These are phyloP conservation scores for Drosophila gaucha DNA, from an alignment of 2,888 invertebrate genomes.

Conservation along the genomic window DNA sequence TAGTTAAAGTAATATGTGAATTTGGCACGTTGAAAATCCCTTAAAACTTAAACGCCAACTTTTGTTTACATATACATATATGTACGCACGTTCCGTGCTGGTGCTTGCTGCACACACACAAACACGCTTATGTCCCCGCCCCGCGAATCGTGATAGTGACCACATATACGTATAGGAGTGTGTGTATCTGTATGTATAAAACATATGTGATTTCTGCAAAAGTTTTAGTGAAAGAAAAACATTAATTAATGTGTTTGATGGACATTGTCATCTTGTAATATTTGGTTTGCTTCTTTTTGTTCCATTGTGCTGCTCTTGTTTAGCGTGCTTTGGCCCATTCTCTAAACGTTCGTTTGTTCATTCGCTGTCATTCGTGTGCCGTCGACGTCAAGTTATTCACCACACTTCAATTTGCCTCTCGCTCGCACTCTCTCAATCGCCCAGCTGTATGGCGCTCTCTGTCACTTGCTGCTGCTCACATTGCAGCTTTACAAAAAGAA, in stretches of 20 bases:
- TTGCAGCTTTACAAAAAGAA: slow-evolving; percentile 22
- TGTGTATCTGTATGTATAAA: neutral
- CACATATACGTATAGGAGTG: neutral
- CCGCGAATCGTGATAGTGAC: slow-evolving; percentile 9
- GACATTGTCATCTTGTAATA: slow-evolving; percentile 35
- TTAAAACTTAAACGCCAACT: slow-evolving; percentile 31
- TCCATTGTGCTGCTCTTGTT: slow-evolving; percentile 51
- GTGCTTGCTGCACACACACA: slow-evolving; percentile 21
- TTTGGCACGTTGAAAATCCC: slow-evolving; percentile 15
- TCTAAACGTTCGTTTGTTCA: slow-evolving; percentile 60
- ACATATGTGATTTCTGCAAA: slow-evolving; percentile 26
- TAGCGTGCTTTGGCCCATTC: slow-evolving; percentile 56
- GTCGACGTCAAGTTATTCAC: slow-evolving; percentile 45
- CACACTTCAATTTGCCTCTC: slow-evolving; percentile 44
- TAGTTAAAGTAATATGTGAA: slow-evolving; percentile 6
- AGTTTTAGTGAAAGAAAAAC: slow-evolving; percentile 8
- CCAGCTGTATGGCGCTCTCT: slow-evolving; percentile 52
- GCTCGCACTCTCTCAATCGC: slow-evolving; percentile 46
- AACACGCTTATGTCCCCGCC: slow-evolving; percentile 19
- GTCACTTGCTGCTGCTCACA: slow-evolving; percentile 53
- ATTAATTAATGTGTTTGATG: slow-evolving; percentile 14
- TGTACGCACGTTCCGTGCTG: slow-evolving; percentile 35
- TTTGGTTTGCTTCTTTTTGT: slow-evolving; percentile 32
- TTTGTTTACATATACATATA: slow-evolving; percentile 55
- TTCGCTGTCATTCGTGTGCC: slow-evolving; percentile 28